These are phyloP conservation scores for Lates japonicus DNA, from an alignment of 2,797 vertebrate genomes.

Conservation along the genomic window DNA sequence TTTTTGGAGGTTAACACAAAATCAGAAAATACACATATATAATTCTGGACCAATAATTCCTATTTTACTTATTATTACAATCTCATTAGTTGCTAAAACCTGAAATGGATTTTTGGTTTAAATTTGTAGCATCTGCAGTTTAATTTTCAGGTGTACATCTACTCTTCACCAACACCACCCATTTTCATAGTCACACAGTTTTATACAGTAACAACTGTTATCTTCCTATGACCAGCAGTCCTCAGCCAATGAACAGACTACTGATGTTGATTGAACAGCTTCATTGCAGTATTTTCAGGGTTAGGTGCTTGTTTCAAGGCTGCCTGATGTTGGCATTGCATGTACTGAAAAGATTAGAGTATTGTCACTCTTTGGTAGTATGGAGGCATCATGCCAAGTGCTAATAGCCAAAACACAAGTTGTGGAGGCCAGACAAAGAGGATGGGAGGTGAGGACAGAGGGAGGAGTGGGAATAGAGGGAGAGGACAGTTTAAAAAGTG, in stretches of 20 bases:
- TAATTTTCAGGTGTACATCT: neutral
- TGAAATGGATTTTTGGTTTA: neutral
- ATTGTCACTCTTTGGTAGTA: conserved; percentile 11
- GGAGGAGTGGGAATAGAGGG: conserved; percentile 19
- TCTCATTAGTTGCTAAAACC: neutral
- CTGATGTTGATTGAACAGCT: neutral
- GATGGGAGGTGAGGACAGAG: conserved; percentile 24
- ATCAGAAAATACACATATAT: too few relatives aligned
- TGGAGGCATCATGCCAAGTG: conserved; percentile 20
- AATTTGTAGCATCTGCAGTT: neutral
- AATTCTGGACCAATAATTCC: too few relatives aligned
- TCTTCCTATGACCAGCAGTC: neutral
- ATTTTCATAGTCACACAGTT: neutral
- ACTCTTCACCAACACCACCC: neutral
- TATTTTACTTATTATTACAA: neutral
- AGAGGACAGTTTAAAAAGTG: conserved; percentile 46
- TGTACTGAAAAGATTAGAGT: conserved; percentile 17
- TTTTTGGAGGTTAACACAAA: too few relatives aligned
- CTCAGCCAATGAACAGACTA: neutral
- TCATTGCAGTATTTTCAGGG: conserved; percentile 41
- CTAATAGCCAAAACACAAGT: conserved; percentile 27
- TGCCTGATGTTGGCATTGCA: conserved; percentile 7
- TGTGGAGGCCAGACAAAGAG: conserved; percentile 7
- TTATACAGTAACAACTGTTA: neutral
- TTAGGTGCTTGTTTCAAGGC: conserved; percentile 43